phyloP scores from a whole-genome alignment of 2,113 vertebrate species.

The Spea multiplicata region DNA sequence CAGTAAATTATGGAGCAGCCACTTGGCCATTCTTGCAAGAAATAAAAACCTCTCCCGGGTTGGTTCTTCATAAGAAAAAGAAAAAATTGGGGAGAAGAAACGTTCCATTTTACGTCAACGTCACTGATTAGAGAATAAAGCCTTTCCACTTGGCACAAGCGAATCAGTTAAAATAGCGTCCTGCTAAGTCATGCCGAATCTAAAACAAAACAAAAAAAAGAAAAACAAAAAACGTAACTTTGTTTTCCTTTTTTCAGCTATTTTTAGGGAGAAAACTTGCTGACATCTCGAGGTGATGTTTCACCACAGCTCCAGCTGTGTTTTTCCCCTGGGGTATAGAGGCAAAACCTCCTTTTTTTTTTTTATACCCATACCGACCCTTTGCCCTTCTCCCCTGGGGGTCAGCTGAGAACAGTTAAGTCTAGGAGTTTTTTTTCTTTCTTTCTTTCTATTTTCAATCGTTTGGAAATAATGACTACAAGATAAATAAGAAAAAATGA shows the following conservation, averaged over 20 bases:
- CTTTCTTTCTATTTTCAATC: not conserved
- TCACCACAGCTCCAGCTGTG: slow-evolving; percentile 45
- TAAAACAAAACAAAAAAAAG: slow-evolving; percentile 29
- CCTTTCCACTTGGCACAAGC: slow-evolving; percentile 1
- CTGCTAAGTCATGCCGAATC: slow-evolving; percentile 13
- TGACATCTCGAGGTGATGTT: slow-evolving; percentile 31
- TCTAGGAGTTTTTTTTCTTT: not conserved
- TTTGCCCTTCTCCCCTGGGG: slow-evolving; percentile 17
- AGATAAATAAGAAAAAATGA: slow-evolving; percentile 3
- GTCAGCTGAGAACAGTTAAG: slow-evolving; percentile 34
- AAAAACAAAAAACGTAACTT: slow-evolving; percentile 6
- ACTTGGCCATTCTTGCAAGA: too few species aligned
- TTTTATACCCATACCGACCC: slow-evolving; percentile 34
- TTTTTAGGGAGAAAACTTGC: slow-evolving; percentile 43
- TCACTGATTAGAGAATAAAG: too few species aligned
- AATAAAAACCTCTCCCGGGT: too few species aligned
- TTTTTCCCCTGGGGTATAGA: slow-evolving; percentile 25
- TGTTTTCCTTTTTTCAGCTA: not conserved
- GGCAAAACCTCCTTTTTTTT: slow-evolving; percentile 19
- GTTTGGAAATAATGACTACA: slow-evolving; percentile 27
- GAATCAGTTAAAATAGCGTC: slow-evolving; percentile 6
- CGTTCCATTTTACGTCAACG: too few species aligned
- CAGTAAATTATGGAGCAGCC: too few species aligned
- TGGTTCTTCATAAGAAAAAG: too few species aligned
- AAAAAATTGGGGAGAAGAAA: too few species aligned